phyloP scores from a whole-genome alignment of 2,888 invertebrate species.

The Kuschelorhynchus macadamiae region DNA sequence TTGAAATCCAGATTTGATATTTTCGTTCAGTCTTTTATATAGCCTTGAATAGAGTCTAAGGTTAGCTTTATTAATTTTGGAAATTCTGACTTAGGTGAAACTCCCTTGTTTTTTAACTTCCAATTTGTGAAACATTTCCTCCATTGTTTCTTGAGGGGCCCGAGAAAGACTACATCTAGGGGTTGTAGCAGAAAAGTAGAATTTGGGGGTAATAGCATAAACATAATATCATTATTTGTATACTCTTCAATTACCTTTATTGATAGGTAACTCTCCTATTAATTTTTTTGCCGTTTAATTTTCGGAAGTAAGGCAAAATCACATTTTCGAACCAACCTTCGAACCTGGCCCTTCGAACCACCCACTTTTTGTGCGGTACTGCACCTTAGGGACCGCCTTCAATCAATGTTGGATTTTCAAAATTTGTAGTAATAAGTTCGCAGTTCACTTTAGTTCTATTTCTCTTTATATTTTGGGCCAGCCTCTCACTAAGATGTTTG shows the following conservation, averaged over 20 bases:
- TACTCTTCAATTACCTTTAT: constrained; percentile 10
- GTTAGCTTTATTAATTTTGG: constrained; percentile 1
- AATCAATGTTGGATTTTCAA: too few species aligned
- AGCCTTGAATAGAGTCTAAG: neutral
- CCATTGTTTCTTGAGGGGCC: constrained; percentile 1
- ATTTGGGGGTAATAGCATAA: neutral
- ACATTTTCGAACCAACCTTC: too few species aligned
- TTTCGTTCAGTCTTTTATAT: neutral
- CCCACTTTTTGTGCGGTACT: too few species aligned
- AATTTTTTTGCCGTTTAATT: too few species aligned
- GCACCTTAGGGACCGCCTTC: too few species aligned
- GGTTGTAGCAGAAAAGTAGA: constrained; percentile 22
- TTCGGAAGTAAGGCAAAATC: too few species aligned
- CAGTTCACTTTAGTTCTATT: too few species aligned
- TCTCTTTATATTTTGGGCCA: too few species aligned
- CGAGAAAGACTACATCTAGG: constrained; percentile 14
- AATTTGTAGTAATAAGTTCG: too few species aligned
- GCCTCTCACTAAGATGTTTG: too few species aligned
- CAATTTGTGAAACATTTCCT: neutral
- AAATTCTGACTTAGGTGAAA: neutral
- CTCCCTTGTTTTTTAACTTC: constrained; percentile 3
- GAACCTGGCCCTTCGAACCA: too few species aligned
- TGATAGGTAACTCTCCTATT: too few species aligned
- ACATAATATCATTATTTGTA: neutral
- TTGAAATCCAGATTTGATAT: constrained; percentile 1